A percentile compares a stretch with the other conserved stretches of the same genome.
These are phyloP conservation scores for Ethmia dodecea DNA, from an alignment of 2,888 invertebrate species.

Conservation along the genomic window DNA sequence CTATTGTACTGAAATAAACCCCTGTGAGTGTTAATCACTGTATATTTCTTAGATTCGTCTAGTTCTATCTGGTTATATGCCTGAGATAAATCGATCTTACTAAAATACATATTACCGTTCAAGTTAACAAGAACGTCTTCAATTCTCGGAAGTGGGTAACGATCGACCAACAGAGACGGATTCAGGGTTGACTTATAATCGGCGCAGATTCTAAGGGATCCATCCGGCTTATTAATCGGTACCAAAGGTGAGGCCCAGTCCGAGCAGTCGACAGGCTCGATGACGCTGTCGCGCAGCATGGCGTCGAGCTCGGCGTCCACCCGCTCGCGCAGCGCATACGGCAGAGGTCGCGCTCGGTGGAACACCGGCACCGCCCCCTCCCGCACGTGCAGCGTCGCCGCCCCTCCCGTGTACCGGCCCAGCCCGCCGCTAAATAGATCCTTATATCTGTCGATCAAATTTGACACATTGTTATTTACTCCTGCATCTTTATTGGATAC, in stretches of 20 bases:
- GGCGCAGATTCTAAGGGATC: not conserved
- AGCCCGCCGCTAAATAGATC: no score
- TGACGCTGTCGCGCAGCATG: not conserved
- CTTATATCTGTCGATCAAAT: no score
- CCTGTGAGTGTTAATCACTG: not conserved
- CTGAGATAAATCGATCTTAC: not conserved
- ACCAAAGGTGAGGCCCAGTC: not conserved
- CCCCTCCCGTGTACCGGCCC: no score
- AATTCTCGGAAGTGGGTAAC: not conserved
- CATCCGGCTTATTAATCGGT: not conserved
- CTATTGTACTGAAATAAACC: constrained; percentile 1
- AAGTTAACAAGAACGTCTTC: not conserved
- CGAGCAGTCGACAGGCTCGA: not conserved
- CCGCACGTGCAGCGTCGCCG: not conserved
- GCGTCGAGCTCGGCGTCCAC: not conserved
- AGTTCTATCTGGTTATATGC: not conserved
- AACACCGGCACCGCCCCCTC: not conserved
- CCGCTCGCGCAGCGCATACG: not conserved
- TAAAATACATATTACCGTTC: not conserved
- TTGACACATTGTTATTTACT: no score
- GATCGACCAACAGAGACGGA: not conserved
- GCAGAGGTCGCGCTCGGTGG: not conserved
- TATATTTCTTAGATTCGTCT: not conserved
- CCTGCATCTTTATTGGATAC: no score
- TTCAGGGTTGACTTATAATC: not conserved